These are phyloP conservation scores for Escarpia spicata DNA, from an alignment of 2,888 invertebrate species.

Conservation along the genomic window DNA sequence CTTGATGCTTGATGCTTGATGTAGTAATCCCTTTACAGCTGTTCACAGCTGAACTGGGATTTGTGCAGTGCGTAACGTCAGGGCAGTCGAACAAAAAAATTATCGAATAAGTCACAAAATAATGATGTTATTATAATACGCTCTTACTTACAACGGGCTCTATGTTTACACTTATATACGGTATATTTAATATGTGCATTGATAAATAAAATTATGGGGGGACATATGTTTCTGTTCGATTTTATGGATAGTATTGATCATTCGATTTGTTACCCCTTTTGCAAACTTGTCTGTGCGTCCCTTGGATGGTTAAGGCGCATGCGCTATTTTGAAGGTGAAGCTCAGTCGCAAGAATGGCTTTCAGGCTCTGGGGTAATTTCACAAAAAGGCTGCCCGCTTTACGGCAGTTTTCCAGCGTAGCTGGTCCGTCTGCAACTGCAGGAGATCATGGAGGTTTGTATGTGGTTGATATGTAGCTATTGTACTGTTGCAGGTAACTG, in stretches of 20 bases:
- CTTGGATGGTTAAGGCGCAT: background rate
- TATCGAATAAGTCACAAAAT: too few species aligned
- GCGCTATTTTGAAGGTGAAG: conserved; percentile 6
- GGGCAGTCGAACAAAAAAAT: too few species aligned
- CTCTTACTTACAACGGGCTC: too few species aligned
- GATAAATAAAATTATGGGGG: too few species aligned
- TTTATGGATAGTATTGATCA: background rate
- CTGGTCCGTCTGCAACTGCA: background rate
- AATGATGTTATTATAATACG: too few species aligned
- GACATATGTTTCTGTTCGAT: background rate
- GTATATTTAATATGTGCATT: too few species aligned
- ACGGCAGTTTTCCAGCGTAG: background rate
- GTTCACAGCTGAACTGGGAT: too few species aligned
- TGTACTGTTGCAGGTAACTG: background rate
- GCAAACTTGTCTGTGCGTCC: background rate
- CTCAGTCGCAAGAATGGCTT: background rate
- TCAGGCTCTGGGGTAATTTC: background rate
- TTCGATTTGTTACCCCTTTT: background rate
- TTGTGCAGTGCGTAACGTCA: too few species aligned
- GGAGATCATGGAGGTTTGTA: background rate
- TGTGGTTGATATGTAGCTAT: background rate
- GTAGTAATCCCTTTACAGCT: too few species aligned
- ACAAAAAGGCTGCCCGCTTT: background rate
- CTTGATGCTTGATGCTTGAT: too few species aligned
- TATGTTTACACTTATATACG: too few species aligned